Base-by-base conservation (phyloP, 2,888 invertebrate species). In the Ptilodon capucinus region DNA sequence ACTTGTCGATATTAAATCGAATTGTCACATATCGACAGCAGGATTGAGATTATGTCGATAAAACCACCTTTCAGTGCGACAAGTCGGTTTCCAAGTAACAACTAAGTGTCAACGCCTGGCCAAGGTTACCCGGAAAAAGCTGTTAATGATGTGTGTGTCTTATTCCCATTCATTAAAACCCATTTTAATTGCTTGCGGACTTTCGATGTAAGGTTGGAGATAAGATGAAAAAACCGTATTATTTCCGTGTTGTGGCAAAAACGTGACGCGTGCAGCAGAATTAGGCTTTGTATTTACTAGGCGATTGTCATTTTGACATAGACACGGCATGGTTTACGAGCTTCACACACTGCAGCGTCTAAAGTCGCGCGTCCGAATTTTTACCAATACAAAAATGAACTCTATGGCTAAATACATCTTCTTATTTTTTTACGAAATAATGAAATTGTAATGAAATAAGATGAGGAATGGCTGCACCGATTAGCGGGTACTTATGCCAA, bases 41-140 rank as follows among this genome's bases (percentile, higher is more conserved):
- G 38, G 38, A 38, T 19, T 38, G 9, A 9, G 19, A 43, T 36
- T 32, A 32, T 8, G 30, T 30, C 39, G 38, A 36, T 44, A 42
- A 42, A 36, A 17, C 32, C 39, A 42, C 45, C 39, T 46, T 49
- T 51, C 23, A 30, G n/a, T n/a, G 21, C 53, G 49, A 38, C 42
- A 56, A 55, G 46, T 55, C 45, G 60, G 60, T 70, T 71, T 65
- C 56, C 63, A 57, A 57, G 53, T 59, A 71, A 64, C 54, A 48
- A 51, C 57, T 57, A 51, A 52, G 62, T 68, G 74, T 74, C 73
- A 76, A 71, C 68, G 64, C 55, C 69, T 57, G 60, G 54, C 63
- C 74, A 76, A 76, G 76, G 76, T 53, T 63, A 74, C 68, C 74
- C 72, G 77, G 79, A 78, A 77, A 70, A 61, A 48, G 42, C 43